Conservation (phyloP, 2,797 vertebrate genomes). For the Gallirallus australis region DNA sequence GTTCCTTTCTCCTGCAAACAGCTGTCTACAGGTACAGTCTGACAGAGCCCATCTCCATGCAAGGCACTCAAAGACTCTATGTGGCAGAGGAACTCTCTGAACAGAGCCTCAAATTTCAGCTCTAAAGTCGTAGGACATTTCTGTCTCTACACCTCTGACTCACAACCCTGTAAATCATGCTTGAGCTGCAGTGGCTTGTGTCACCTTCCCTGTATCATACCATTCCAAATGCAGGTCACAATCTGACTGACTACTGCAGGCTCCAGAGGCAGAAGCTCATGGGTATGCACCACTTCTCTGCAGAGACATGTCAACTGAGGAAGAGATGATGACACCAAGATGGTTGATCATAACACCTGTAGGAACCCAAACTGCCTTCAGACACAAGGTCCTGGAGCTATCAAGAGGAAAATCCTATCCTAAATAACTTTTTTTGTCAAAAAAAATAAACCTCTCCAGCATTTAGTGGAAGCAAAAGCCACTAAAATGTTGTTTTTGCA, state of each 20-base stretch:
- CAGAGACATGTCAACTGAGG: accelerated
- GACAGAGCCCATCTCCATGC: not conserved
- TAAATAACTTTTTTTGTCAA: not conserved
- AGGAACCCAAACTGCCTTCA: not conserved
- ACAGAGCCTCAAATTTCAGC: not conserved
- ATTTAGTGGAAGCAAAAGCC: not conserved
- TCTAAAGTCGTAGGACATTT: not conserved
- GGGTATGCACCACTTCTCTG: not conserved
- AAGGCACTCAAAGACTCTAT: not conserved
- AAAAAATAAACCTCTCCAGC: not conserved
- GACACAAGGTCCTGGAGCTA: not conserved
- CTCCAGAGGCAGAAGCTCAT: not conserved
- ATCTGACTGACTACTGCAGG: not conserved
- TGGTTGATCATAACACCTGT: not conserved
- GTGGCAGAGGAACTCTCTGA: not conserved
- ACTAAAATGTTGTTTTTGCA: not conserved
- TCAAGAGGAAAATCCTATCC: not conserved
- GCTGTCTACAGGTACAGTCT: not conserved
- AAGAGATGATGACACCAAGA: not conserved
- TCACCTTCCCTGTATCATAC: not conserved
- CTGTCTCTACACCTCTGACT: not conserved
- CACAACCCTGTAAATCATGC: not conserved
- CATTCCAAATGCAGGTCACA: not conserved
- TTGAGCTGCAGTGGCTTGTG: not conserved
- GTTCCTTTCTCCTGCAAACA: not conserved